A percentile compares a stretch with the other conserved stretches of the same genome.
Conservation (phyloP, 2,888 invertebrate genomes). For the Corbicula japonica region DNA sequence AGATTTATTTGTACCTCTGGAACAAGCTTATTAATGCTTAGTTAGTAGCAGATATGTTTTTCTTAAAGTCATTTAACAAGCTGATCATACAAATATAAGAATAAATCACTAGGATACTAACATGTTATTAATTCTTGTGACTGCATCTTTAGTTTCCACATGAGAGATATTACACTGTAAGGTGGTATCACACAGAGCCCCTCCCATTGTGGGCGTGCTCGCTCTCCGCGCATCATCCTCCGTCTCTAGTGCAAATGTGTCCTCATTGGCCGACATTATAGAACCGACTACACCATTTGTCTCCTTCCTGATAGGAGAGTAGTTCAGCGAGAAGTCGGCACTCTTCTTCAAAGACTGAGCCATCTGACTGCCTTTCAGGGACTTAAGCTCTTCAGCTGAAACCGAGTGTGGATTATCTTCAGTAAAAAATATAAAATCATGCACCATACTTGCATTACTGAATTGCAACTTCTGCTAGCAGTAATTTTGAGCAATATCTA, state of each 20-base stretch:
- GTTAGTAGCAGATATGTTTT: too few species aligned
- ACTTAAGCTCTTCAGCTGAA: slow-evolving; percentile 44
- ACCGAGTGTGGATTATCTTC: too few species aligned
- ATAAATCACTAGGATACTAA: too few species aligned
- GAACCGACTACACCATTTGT: slow-evolving; percentile 44
- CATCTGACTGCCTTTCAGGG: slow-evolving; percentile 22
- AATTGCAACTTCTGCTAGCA: too few species aligned
- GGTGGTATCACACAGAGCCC: slow-evolving; percentile 24
- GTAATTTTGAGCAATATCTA: too few species aligned
- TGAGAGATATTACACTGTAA: slow-evolving; percentile 38
- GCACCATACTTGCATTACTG: too few species aligned
- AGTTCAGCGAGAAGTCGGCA: slow-evolving; percentile 48
- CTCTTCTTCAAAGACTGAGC: slow-evolving; percentile 23
- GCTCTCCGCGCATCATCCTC: slow-evolving; percentile 65
- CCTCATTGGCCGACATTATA: slow-evolving; percentile 63
- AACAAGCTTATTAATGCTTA: too few species aligned
- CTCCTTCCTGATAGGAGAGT: slow-evolving; percentile 55
- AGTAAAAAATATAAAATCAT: too few species aligned
- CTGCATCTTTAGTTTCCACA: slow-evolving; percentile 44
- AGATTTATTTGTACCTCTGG: too few species aligned
- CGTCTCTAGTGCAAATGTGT: slow-evolving; percentile 67
- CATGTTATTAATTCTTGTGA: slow-evolving; percentile 55
- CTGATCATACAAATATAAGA: too few species aligned
- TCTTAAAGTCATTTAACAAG: too few species aligned
- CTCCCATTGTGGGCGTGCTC: slow-evolving; percentile 52